Conservation (phyloP, 2,797 vertebrate species). For the Cynopterus sphinx region DNA sequence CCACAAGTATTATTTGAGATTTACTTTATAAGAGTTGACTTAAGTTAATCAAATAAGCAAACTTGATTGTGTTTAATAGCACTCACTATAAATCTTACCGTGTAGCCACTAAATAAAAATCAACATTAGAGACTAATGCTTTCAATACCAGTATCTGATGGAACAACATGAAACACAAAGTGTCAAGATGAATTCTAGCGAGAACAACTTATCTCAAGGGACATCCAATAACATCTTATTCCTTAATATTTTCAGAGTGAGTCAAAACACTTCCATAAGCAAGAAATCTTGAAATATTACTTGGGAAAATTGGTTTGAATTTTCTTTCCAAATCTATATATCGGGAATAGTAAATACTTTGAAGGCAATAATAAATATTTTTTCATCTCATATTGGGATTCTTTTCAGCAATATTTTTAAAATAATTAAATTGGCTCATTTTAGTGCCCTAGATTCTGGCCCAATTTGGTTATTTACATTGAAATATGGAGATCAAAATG, state of each 20-base stretch:
- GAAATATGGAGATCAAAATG: slow-evolving; percentile 44
- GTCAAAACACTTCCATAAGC: background rate
- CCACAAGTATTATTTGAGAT: background rate
- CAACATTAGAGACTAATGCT: background rate
- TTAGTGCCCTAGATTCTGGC: slow-evolving; percentile 44
- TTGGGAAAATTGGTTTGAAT: slow-evolving; percentile 3
- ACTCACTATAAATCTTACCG: background rate
- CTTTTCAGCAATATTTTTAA: slow-evolving; percentile 39
- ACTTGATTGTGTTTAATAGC: background rate
- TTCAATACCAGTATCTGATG: background rate
- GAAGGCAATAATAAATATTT: slow-evolving; percentile 9
- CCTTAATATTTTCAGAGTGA: slow-evolving; percentile 32
- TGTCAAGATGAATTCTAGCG: background rate
- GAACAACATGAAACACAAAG: background rate
- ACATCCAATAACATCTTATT: background rate
- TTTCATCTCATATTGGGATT: background rate
- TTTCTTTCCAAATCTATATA: slow-evolving; percentile 18
- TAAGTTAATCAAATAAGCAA: background rate
- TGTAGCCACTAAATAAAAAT: background rate
- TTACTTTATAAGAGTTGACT: background rate
- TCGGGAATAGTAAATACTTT: background rate
- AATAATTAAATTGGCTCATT: slow-evolving; percentile 71
- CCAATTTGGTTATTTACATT: slow-evolving; percentile 22
- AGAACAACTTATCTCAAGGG: slow-evolving; percentile 4
- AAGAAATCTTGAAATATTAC: slow-evolving; percentile 2